These are phyloP conservation scores for Oceanites oceanicus DNA, from an alignment of 2,113 vertebrate genomes.

Conservation along the genomic window DNA sequence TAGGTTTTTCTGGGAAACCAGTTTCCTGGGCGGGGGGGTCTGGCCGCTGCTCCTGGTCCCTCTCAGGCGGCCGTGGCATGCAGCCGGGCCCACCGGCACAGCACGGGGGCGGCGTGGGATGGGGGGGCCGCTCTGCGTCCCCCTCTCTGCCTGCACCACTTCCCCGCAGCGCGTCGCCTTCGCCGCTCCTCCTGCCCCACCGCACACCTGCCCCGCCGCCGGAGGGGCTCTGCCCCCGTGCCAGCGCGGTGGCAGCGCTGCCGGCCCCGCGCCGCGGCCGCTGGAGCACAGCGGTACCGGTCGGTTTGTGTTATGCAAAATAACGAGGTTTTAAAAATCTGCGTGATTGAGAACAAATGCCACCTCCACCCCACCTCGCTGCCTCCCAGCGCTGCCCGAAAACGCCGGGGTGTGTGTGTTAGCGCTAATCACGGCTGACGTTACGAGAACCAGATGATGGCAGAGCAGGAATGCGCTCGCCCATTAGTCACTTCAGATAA, in stretches of 20 bases:
- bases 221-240: not conserved
- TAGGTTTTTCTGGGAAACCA: not conserved
- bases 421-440: not conserved
- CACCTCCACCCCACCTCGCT: not conserved
- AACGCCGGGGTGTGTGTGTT: not conserved
- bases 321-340: not conserved
- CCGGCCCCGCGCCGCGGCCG: not conserved
- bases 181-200: not conserved
- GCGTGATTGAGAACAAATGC: not conserved
- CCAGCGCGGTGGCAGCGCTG: not conserved
- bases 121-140: no score
- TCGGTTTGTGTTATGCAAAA: accelerated
- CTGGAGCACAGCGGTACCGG: accelerated
- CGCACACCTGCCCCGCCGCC: not conserved
- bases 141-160: not conserved
- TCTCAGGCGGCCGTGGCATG: not conserved
- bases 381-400: accelerated
- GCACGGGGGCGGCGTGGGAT: accelerated
- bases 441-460: not conserved
- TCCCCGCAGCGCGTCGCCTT: accelerated
- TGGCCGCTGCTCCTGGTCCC: not conserved
- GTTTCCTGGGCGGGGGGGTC: not conserved
- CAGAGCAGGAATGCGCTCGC: not conserved
- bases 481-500: not conserved
- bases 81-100: not conserved